Percentiles rank a stretch among this genome's conserved stretches.
These are phyloP conservation scores for Cryptus viduatorius DNA, from an alignment of 2,888 invertebrate genomes.

Conservation along the genomic window DNA sequence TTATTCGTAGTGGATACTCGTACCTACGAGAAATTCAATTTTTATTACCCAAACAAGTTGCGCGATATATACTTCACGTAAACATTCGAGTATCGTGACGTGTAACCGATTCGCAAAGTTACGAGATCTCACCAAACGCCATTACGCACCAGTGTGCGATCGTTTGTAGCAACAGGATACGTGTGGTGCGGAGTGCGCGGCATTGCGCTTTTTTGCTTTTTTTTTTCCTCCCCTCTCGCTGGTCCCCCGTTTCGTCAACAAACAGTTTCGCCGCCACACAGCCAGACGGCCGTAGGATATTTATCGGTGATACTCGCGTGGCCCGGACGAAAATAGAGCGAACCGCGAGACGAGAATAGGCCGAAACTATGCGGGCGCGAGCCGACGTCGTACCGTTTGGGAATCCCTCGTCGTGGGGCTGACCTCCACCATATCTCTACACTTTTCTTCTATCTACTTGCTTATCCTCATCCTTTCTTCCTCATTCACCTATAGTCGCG, in stretches of 20 bases:
- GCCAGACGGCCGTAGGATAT: constrained; percentile 71
- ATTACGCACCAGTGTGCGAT: background rate
- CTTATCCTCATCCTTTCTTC: constrained; percentile 25
- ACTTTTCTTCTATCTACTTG: background rate
- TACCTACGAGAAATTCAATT: background rate
- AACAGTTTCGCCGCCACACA: constrained; percentile 60
- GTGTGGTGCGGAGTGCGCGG: background rate
- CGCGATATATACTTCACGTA: background rate
- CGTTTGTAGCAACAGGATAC: background rate
- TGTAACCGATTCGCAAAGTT: background rate
- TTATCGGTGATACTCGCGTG: constrained; percentile 72
- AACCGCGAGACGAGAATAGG: constrained; percentile 78
- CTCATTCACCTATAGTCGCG: constrained; percentile 9
- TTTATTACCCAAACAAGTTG: background rate
- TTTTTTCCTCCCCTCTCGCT: background rate
- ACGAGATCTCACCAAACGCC: background rate
- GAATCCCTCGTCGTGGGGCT: constrained; percentile 72
- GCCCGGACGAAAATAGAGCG: constrained; percentile 77
- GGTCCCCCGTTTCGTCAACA: constrained; percentile 63
- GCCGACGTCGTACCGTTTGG: constrained; percentile 71
- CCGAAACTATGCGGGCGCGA: constrained; percentile 77
- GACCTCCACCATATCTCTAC: constrained; percentile 23
- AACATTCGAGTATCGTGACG: background rate
- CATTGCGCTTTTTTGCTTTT: constrained; percentile 17
- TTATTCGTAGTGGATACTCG: too few species aligned